Percentiles rank a stretch among this genome's conserved stretches.
These are phyloP conservation scores for Tachina fera DNA, from an alignment of 2,888 invertebrate genomes.

Conservation along the genomic window DNA sequence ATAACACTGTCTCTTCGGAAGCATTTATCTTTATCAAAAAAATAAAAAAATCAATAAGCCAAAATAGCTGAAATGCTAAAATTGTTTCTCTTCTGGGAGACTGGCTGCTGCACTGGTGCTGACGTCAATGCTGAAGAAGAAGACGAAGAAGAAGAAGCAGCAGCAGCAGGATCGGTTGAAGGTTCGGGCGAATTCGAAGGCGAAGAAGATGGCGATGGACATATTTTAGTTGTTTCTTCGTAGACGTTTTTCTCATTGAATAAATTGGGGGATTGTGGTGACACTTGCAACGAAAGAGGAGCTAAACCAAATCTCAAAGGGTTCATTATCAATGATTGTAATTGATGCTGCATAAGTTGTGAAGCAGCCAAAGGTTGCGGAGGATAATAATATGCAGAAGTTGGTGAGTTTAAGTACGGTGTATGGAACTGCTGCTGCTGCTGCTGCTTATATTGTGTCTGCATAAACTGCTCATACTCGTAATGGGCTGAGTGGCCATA, in stretches of 20 bases:
- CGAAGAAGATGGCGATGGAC: background rate
- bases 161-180: background rate
- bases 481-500: conserved; percentile 32
- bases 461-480: conserved; percentile 63
- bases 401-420: conserved; percentile 69
- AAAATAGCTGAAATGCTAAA: conserved; percentile 83
- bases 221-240: background rate
- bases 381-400: conserved; percentile 71
- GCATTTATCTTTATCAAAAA: background rate
- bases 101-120: conserved; percentile 57
- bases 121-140: conserved; percentile 41
- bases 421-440: conserved; percentile 64
- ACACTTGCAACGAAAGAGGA: background rate
- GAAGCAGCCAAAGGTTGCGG: conserved; percentile 71
- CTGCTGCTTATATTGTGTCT: conserved; percentile 70
- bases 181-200: background rate
- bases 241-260: background rate
- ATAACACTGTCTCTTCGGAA: background rate
- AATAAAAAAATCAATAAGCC: conserved; percentile 73
- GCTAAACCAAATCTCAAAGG: conserved; percentile 22
- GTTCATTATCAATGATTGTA: conserved; percentile 59
- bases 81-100: conserved; percentile 78
- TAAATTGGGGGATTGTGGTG: background rate
- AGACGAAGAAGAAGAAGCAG: background rate
- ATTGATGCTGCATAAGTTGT: conserved; percentile 74